Conservation (phyloP, 2,797 vertebrate species). For the Gobio occitaniae region DNA sequence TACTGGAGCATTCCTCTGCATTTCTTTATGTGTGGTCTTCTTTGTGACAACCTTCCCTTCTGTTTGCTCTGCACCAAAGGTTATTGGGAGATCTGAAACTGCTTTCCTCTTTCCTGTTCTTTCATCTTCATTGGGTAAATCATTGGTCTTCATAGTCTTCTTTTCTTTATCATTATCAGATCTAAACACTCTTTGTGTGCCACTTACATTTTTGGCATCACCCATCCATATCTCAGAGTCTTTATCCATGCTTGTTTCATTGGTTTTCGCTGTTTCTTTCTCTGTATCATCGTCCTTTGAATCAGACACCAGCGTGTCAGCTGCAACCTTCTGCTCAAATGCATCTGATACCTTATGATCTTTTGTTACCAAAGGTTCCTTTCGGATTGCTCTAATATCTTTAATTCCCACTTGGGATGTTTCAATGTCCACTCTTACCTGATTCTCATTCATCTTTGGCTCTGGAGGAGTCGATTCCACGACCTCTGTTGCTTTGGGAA, state of each 20-base stretch:
- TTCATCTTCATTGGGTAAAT: slow-evolving; percentile 7
- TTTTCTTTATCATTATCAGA: not conserved
- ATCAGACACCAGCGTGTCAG: not conserved
- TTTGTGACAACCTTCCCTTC: not conserved
- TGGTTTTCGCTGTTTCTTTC: not conserved
- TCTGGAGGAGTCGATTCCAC: slow-evolving; percentile 30
- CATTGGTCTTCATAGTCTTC: not conserved
- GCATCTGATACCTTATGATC: slow-evolving; percentile 24
- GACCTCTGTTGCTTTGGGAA: slow-evolving; percentile 38
- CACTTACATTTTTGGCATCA: not conserved
- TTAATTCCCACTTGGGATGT: slow-evolving; percentile 1
- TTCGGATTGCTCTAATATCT: not conserved
- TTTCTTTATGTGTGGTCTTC: slow-evolving; percentile 20
- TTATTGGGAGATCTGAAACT: slow-evolving; percentile 11
- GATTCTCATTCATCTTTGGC: slow-evolving; percentile 18
- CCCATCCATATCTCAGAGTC: not conserved
- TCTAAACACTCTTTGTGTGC: slow-evolving; percentile 21
- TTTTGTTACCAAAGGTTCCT: slow-evolving; percentile 44
- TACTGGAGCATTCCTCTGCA: slow-evolving; percentile 54
- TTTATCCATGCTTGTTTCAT: slow-evolving; percentile 11
- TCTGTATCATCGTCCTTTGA: slow-evolving; percentile 38
- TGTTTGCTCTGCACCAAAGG: slow-evolving; percentile 33
- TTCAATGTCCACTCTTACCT: slow-evolving; percentile 4
- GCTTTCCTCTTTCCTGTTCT: not conserved
- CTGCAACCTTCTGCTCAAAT: not conserved